phyloP scores from a whole-genome alignment of 1,140 invertebrate genomes.

The Kradibia gibbosae region DNA sequence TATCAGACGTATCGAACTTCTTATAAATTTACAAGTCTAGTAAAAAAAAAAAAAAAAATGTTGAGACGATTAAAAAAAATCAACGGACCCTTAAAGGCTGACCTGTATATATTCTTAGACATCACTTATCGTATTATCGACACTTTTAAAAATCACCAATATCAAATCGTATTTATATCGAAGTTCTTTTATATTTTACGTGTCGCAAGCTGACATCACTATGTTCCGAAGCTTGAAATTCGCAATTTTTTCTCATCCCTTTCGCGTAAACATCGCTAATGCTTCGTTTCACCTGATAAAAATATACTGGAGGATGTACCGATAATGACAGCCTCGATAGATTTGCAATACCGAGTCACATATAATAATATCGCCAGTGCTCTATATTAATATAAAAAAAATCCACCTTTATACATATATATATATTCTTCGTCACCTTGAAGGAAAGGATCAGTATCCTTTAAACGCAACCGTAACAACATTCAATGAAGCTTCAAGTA shows the following conservation, averaged over 20 bases:
- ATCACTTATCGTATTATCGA: background rate
- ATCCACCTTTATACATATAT: background rate
- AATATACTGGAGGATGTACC: background rate
- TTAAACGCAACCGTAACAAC: background rate
- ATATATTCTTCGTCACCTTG: background rate
- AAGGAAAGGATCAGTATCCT: background rate
- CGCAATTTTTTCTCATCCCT: background rate
- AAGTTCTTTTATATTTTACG: background rate
- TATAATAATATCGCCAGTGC: background rate
- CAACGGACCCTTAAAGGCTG: background rate
- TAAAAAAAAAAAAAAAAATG: too few species aligned
- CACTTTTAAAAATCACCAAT: constrained; percentile 26
- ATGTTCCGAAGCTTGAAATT: background rate
- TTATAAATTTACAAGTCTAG: too few species aligned
- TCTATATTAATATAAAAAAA: background rate
- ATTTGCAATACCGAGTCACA: background rate
- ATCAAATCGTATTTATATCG: constrained; percentile 2
- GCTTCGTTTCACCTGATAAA: background rate
- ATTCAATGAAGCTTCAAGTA: too few species aligned
- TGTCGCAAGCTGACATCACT: background rate
- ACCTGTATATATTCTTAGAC: background rate
- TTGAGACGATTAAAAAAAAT: background rate
- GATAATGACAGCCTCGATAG: background rate
- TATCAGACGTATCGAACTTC: too few species aligned
- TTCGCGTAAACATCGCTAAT: too few species aligned